Base-by-base conservation (phyloP, 1,140 invertebrate species). In the Lepidurus apus region DNA sequence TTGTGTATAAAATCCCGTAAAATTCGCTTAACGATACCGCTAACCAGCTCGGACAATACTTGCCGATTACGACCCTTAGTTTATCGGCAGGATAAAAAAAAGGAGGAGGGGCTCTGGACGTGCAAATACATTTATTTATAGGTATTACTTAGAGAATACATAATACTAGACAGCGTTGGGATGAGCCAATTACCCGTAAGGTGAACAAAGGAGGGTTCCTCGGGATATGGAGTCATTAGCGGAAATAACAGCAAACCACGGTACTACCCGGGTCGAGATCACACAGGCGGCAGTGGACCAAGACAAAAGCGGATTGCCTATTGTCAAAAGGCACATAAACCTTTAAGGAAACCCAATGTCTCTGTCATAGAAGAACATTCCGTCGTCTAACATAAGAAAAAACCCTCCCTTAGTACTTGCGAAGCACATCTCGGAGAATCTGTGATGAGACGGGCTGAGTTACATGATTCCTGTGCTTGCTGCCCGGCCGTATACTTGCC, bases 281-380 rank as follows among this genome's bases (percentile, higher is more conserved):
- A 65, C 17, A 17, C 17, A n/a, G 53, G 17, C 17, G 21, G 53
- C 53, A 13, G 53, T 65, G 53, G 34, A 65, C 53, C 53, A 65
- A 65, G 53, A 65, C 53, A 65, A 65, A 65, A 65, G 53, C 34
- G 53, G 17, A n/a, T 65, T 65, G 53, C 53, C 53, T 65, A 65
- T 65, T 65, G 53, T 65, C n/a, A 65, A 65, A 65, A 65, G 6
- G 21, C 53, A 65, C 53, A 65, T 65, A 65, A 65, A 65, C 53
- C 53, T 65, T 65, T 65, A 65, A n/a, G 53, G 21, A 65, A 65
- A 13, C 17, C 17, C 21, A 65, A n/a, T 13, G 21, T 21, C 13
- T n/a, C 53, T 13, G 53, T 17, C 45, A 10, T 10, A 65, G 13
- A 1, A 21, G 53, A 65, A 65, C 17, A 7, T 21, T 65, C 21